These are phyloP conservation scores for Trichomalopsis sarcophagae DNA, from an alignment of 1,140 invertebrate genomes.

Conservation along the genomic window DNA sequence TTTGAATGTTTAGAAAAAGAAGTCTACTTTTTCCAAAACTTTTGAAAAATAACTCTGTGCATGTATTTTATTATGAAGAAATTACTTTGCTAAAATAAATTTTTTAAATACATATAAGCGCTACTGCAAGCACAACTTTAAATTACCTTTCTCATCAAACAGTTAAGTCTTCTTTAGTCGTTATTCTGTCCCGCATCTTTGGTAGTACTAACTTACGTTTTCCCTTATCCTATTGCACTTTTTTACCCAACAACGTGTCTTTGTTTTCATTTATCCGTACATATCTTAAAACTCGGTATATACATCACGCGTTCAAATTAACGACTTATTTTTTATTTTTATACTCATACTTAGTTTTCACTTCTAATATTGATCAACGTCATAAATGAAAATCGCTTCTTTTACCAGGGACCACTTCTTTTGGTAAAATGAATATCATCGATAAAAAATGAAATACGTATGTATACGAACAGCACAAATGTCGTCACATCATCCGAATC, in stretches of 20 bases:
- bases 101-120: neutral
- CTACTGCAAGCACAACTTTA: neutral
- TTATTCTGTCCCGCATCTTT: neutral
- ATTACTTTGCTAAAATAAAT: neutral
- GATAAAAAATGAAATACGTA: slow-evolving; percentile 7
- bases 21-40: no score
- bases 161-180: neutral
- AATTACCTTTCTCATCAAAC: neutral
- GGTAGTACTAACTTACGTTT: neutral
- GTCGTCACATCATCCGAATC: neutral
- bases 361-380: neutral
- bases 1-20: no score
- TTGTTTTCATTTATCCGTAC: no score
- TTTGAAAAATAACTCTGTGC: no score
- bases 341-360: no score
- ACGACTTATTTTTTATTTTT: no score
- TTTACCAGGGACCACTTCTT: neutral
- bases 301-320: no score
- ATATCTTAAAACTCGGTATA: no score
- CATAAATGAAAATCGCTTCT: neutral
- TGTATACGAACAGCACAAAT: neutral
- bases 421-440: neutral
- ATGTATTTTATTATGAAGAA: neutral
- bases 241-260: neutral
- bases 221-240: no score